A percentile compares a stretch with the other conserved stretches of the same genome.
Evolutionary conservation across 2,113 vertebrate genomes (phyloP).

Genomic region (Solenodon paradoxus): DNA sequence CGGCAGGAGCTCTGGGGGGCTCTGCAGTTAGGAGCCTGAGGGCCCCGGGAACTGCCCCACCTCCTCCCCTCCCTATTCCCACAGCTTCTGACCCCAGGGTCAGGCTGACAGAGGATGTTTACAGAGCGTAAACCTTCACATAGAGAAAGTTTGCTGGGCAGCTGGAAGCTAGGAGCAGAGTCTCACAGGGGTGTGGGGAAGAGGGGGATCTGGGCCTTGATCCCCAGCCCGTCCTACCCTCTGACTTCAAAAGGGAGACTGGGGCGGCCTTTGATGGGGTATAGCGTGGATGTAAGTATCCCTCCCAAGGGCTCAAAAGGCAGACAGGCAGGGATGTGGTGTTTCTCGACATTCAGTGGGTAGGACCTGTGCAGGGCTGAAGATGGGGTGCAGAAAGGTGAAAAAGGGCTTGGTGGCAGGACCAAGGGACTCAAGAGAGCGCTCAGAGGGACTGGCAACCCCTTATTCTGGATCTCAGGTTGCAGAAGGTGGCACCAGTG

Average conservation of each 20-base stretch:
- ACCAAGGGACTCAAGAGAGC: background rate
- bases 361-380: background rate
- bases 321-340: background rate
- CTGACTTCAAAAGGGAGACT: background rate
- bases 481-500: background rate
- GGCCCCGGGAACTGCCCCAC: background rate
- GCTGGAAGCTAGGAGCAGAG: conserved; percentile 50
- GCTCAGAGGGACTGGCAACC: background rate
- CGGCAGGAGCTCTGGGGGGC: background rate
- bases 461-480: background rate
- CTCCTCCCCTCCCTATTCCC: conserved; percentile 66
- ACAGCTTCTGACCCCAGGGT: conserved; percentile 74
- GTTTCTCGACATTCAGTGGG: background rate
- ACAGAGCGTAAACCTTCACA: conserved; percentile 70
- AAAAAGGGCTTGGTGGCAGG: background rate
- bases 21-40: background rate
- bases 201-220: background rate
- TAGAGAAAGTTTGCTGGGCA: conserved; percentile 27
- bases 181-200: background rate
- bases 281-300: background rate
- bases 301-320: background rate
- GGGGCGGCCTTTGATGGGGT: background rate
- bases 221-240: background rate
- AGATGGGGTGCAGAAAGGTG: background rate
- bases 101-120: conserved; percentile 70